Base-by-base conservation (phyloP, 1,140 invertebrate genomes). In the Philotrypesis tridentata region DNA sequence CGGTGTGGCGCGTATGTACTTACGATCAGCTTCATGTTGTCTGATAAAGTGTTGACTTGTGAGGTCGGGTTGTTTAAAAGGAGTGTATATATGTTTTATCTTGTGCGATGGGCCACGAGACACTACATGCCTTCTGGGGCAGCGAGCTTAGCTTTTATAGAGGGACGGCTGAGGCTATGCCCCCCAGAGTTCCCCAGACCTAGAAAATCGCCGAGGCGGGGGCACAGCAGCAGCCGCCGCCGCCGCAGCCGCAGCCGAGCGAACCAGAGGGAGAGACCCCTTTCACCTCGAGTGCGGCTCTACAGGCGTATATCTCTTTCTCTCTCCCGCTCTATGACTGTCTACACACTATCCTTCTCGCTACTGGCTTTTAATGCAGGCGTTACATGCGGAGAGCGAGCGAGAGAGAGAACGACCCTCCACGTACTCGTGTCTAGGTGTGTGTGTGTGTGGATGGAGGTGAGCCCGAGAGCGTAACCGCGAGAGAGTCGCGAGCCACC, bases 61-160 rank as follows among this genome's bases (percentile, higher is more conserved):
- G 8, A 33, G 25, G 12, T 48, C 25, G 71, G 25, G 43, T 31
- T 5, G 17, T 23, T 1, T 17, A 25, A 12, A 43, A 1, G 21
- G 29, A 31, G 25, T 77, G 61, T 67, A 12, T 63, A 14, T 23
- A 43, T n/a, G n/a, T n/a, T n/a, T 90, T 90, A 89, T 89, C 89
- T 91, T 88, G 90, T 87, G 87, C 87, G 86, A 87, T 86, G 88
- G 86, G 85, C 89, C 83, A 87, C 87, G 85, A 87, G 87, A 87
- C 87, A 92, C 91, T 92, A 91, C 87, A 85, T 90, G 85, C 87
- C 86, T 78, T 65, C 82, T 89, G 88, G 89, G 87, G 86, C 88
- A 84, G 86, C 85, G 87, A 82, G 84, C 88, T 90, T 89, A 89
- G 91, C 91, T 92, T 92, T 92, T 92, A 92, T 92, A 92, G 88